A percentile compares a stretch with the other conserved stretches of the same genome.
Evolutionary conservation across 53 echinoderm and acorn worm genomes (phyloP).

Genomic region (Echinarachnius parma): DNA sequence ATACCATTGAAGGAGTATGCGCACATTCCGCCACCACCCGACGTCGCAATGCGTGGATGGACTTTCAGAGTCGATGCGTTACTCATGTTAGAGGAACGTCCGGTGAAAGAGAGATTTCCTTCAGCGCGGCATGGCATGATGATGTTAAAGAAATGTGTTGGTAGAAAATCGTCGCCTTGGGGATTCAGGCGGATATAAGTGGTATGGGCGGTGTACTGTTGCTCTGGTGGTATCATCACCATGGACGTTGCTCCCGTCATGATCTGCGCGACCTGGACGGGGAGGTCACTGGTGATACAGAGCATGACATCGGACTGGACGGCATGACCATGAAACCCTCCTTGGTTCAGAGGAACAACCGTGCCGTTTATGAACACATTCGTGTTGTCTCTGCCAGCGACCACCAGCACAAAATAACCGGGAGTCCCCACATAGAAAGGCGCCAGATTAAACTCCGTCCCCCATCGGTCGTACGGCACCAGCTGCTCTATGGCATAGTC

Average conservation of each 20-base stretch:
- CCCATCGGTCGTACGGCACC: slow-evolving; percentile 36
- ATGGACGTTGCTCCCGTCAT: slow-evolving; percentile 13
- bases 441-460: slow-evolving; percentile 9
- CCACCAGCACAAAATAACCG: slow-evolving; percentile 32
- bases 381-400: slow-evolving; percentile 19
- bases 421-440: slow-evolving; percentile 3
- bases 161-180: too few relatives aligned
- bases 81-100: too few relatives aligned
- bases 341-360: background rate
- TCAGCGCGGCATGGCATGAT: slow-evolving; percentile 9
- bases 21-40: too few relatives aligned
- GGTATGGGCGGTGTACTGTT: slow-evolving; percentile 15
- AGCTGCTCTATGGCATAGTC: slow-evolving; percentile 38
- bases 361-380: background rate
- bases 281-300: slow-evolving; percentile 16
- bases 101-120: too few relatives aligned
- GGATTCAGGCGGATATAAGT: slow-evolving; percentile 11
- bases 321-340: background rate
- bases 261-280: slow-evolving; percentile 32
- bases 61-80: too few relatives aligned
- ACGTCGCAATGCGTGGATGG: too few relatives aligned
- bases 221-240: slow-evolving; percentile 24
- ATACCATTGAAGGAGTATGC: too few relatives aligned
- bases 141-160: slow-evolving; percentile 27
- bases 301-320: background rate